Percentiles rank a stretch among this genome's conserved stretches.
Conservation (phyloP, 2,888 invertebrate species). For the Drosophila lutescens region DNA sequence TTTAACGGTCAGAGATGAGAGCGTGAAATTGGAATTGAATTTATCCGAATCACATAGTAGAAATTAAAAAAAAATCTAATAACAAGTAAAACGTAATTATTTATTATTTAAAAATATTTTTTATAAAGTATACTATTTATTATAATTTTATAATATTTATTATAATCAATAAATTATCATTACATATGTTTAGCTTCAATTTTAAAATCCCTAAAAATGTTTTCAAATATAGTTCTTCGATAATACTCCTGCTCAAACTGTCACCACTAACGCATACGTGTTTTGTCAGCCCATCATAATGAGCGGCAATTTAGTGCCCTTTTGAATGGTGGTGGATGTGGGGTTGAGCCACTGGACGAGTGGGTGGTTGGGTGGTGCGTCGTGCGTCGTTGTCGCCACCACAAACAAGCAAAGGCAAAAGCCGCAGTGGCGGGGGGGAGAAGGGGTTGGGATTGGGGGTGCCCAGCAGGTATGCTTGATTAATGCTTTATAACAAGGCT, state of each 20-base stretch:
- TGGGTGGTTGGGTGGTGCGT: constrained; percentile 15
- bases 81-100: too few relatives aligned
- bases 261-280: constrained; percentile 30
- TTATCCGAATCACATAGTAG: too few relatives aligned
- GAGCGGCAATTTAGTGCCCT: constrained; percentile 75
- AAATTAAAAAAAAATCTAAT: not conserved
- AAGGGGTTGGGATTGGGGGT: constrained; percentile 15
- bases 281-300: constrained; percentile 64
- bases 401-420: constrained; percentile 76
- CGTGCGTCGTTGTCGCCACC: constrained; percentile 66
- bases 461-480: constrained; percentile 80
- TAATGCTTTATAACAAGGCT: constrained; percentile 76
- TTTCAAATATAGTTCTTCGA: not conserved
- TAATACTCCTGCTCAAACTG: not conserved
- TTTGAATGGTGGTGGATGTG: constrained; percentile 34
- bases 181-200: too few relatives aligned
- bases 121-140: not conserved
- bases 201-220: not conserved
- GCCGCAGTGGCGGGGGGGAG: constrained; percentile 50
- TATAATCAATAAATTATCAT: too few relatives aligned
- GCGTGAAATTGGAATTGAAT: not conserved
- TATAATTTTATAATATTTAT: too few relatives aligned
- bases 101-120: too few relatives aligned
- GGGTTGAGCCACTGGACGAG: constrained; percentile 28
- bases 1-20: constrained; percentile 11